Evolutionary conservation across 2,113 vertebrate genomes (phyloP).

Genomic region (Plecotus auritus): DNA sequence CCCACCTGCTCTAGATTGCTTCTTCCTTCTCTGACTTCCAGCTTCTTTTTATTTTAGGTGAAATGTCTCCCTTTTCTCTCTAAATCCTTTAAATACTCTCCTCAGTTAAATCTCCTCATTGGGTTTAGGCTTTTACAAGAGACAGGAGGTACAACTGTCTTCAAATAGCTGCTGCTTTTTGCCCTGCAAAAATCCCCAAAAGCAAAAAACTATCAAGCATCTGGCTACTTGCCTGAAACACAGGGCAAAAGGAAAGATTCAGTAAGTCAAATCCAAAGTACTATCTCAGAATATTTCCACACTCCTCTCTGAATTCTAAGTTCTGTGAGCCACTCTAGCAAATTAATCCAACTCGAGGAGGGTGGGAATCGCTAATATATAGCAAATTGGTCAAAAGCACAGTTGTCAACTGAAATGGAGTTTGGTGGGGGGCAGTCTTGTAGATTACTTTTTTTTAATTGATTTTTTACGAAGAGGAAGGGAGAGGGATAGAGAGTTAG

Average conservation of each 20-base stretch:
- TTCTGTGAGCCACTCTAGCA: neutral
- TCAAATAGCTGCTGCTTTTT: neutral
- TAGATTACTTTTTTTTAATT: neutral
- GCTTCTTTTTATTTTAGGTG: neutral
- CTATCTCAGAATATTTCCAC: neutral
- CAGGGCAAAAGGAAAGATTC: neutral
- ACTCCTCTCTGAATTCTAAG: neutral
- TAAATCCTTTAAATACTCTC: neutral
- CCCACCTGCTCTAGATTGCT: neutral
- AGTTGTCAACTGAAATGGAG: neutral
- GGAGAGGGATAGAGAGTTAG: no score
- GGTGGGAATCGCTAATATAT: neutral
- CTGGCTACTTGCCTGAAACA: neutral
- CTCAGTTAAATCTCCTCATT: neutral
- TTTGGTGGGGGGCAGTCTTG: neutral
- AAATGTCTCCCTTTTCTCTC: neutral
- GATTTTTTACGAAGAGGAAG: no score
- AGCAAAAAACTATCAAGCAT: neutral
- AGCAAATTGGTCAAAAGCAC: neutral
- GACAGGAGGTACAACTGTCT: neutral
- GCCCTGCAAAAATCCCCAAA: neutral
- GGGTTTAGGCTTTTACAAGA: slow-evolving; percentile 2
- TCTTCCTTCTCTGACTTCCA: neutral
- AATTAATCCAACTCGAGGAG: neutral
- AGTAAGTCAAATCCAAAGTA: neutral